These are phyloP conservation scores for Delichon dasypus DNA, from an alignment of 2,797 vertebrate species.

Conservation along the genomic window DNA sequence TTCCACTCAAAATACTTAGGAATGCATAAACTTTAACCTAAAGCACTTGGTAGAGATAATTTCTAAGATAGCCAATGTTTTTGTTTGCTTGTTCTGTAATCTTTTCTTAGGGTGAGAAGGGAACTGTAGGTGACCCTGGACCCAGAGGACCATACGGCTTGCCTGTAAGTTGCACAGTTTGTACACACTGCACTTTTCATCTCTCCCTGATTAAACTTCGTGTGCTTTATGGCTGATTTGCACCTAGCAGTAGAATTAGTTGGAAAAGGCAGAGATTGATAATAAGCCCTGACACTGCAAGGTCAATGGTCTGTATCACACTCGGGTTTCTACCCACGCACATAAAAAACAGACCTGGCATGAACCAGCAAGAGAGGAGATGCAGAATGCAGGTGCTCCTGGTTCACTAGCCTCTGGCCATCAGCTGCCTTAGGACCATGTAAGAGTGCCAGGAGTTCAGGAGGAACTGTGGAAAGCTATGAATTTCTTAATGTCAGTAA, in stretches of 20 bases:
- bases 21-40: neutral
- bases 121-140: conserved; percentile 87
- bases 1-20: neutral
- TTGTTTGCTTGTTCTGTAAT: conserved; percentile 26
- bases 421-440: neutral
- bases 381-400: neutral
- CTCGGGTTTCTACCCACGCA: neutral
- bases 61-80: neutral
- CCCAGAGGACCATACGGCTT: conserved; percentile 95
- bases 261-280: neutral
- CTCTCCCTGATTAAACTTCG: conserved; percentile 14
- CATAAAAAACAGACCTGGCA: neutral
- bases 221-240: conserved; percentile 29
- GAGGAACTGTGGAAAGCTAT: neutral
- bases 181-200: neutral
- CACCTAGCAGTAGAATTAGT: neutral
- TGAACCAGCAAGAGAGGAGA: neutral
- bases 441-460: neutral
- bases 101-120: conserved; percentile 89
- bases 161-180: conserved; percentile 84
- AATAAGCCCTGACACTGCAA: neutral
- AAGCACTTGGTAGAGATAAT: neutral
- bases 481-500: neutral
- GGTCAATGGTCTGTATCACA: neutral
- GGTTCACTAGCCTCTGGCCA: neutral